Conservation (phyloP, 2,113 vertebrate species). For the Cottus gobio region DNA sequence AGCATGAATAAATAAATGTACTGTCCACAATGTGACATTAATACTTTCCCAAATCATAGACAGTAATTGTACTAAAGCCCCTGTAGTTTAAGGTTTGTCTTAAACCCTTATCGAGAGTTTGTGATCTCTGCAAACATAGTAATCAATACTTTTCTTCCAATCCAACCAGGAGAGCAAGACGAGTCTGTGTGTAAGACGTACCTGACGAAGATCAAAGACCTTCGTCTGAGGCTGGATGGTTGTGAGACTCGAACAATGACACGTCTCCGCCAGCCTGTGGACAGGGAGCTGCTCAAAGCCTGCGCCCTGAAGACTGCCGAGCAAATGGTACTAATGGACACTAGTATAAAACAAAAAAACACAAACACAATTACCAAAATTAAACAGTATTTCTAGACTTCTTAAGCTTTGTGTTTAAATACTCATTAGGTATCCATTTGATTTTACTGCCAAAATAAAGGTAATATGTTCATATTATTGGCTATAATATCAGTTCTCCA, state of each 20-base stretch:
- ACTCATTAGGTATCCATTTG: neutral
- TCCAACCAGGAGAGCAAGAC: slow-evolving; percentile 88
- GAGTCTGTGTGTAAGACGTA: slow-evolving; percentile 89
- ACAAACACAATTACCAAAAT: neutral
- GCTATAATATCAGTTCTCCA: neutral
- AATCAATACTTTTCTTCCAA: neutral
- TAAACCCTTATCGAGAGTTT: neutral
- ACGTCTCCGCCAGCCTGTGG: slow-evolving; percentile 86
- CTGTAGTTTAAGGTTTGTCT: neutral
- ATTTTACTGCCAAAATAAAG: neutral
- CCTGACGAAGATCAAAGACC: slow-evolving; percentile 91
- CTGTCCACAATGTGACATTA: neutral
- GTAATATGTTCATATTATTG: too few relatives aligned
- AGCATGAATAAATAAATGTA: slow-evolving; percentile 32
- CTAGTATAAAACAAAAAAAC: neutral
- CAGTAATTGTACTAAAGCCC: neutral
- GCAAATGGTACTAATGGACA: slow-evolving; percentile 86
- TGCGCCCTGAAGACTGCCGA: slow-evolving; percentile 88
- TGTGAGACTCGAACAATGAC: slow-evolving; percentile 89
- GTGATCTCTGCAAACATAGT: neutral
- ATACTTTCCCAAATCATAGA: neutral
- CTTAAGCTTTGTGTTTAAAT: neutral
- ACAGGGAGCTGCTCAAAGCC: slow-evolving; percentile 87
- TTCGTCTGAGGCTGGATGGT: slow-evolving; percentile 90
- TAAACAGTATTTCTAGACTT: neutral